Base-by-base conservation (phyloP, 2,797 vertebrate genomes). In the Peromyscus melanophrys region DNA sequence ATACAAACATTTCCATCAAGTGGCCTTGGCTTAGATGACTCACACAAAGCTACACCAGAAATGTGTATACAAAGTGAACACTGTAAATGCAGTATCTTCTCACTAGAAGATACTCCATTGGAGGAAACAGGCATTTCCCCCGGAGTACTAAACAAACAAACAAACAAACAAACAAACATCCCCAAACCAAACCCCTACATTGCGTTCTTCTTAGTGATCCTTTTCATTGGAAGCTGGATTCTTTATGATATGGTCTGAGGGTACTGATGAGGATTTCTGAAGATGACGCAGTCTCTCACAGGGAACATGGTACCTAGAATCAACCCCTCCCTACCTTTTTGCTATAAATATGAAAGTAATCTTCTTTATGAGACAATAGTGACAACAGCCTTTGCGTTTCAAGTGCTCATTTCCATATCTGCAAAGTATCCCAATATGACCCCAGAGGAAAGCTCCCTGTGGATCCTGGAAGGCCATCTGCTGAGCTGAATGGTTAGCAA, bases 1-100 rank as follows among this genome's bases (percentile, higher is more conserved):
- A 92, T 84, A 92, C 67, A 61, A 86, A 90, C 8, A 11, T 12
- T 91, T 97, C 77, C 90, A 94, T 83, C 69, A 95, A 87, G 43
- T 16, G 75, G 69, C 43, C 86, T 89, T 43, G 11, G 31, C 59
- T 88, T 77, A 80, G 87, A 61, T 80, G 6, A 52, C 21, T 46
- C 75, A 85, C n/a, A 29, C 4, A 57, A 17, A 21, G 14, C 49
- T 13, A 1, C 19, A 61, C 21, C 3, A 0, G 12, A 5, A 49
- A 69, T 82, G 73, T 49, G 65, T 77, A 40, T 46, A 65, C 9
- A 91, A 46, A 55, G 69, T 76, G 69, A 73, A 57, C 43, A 80
- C 80, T 23, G 71, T 3, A 55, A 57, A 78, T 11, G 25, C 6
- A 14, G 29, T 12, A 27, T 34, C 90, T 92, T 84, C 65, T 11